phyloP scores from a whole-genome alignment of 2,797 vertebrate genomes.

The Clarias fuscus region DNA sequence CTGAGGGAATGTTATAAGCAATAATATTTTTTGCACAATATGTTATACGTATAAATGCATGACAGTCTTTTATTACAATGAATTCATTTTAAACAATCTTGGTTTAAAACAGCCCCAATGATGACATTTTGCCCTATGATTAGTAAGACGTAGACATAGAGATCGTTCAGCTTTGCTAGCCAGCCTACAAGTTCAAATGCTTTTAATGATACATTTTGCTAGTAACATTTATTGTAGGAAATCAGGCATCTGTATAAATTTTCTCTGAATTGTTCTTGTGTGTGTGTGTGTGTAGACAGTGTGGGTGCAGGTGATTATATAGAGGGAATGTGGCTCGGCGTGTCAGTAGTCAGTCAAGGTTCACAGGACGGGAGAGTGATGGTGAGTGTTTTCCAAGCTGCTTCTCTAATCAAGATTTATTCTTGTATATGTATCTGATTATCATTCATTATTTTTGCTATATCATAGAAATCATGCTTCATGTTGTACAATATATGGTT shows the following conservation, averaged over 20 bases:
- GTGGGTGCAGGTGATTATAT: constrained; percentile 65
- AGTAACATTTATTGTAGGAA: background rate
- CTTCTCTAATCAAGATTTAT: background rate
- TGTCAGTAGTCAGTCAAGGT: constrained; percentile 85
- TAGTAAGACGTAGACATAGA: background rate
- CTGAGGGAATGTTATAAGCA: too few species aligned
- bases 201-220: background rate
- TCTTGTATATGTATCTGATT: background rate
- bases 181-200: background rate
- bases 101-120: background rate
- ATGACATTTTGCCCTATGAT: background rate
- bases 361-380: constrained; percentile 78
- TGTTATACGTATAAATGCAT: background rate
- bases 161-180: background rate
- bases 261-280: background rate
- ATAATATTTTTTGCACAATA: too few species aligned
- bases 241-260: background rate
- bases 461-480: background rate
- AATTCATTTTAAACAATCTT: too few species aligned
- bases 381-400: constrained; percentile 73
- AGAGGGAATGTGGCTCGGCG: constrained; percentile 93
- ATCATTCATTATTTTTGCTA: too few species aligned
- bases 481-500: background rate
- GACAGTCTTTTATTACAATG: background rate
- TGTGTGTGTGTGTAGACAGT: constrained; percentile 49